phyloP scores from a whole-genome alignment of 2,113 vertebrate genomes.

The Urocolius indicus region DNA sequence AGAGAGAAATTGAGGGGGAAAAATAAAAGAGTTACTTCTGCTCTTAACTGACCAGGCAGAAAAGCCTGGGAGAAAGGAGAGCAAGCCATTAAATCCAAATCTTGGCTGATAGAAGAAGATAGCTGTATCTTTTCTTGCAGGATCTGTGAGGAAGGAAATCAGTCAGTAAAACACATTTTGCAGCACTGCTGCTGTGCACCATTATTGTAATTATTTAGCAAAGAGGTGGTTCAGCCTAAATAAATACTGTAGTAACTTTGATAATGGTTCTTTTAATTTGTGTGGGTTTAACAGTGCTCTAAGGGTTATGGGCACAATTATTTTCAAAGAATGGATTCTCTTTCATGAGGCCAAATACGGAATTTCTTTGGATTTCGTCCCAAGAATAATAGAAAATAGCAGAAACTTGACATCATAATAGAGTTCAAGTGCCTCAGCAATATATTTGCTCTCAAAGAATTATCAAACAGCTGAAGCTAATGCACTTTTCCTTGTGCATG shows the following conservation, averaged over 20 bases:
- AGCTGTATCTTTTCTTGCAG: neutral
- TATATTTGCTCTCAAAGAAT: conserved; percentile 52
- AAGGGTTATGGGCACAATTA: conserved; percentile 1
- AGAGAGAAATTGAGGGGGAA: neutral
- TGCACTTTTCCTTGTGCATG: conserved; percentile 17
- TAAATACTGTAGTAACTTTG: conserved; percentile 11
- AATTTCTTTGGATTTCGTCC: conserved; percentile 50
- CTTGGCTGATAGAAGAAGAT: conserved; percentile 31
- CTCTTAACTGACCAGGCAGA: conserved; percentile 26
- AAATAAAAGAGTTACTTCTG: neutral
- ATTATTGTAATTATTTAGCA: conserved; percentile 19
- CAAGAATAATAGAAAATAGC: conserved; percentile 60
- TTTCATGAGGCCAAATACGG: neutral
- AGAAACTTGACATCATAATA: conserved; percentile 63
- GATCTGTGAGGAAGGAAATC: conserved; percentile 11
- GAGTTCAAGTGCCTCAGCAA: conserved; percentile 62
- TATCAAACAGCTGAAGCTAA: conserved; percentile 43
- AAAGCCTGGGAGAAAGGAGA: neutral
- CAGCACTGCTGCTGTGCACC: neutral
- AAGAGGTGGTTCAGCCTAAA: conserved; percentile 13
- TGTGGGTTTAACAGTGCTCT: rapidly evolving
- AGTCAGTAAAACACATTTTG: conserved; percentile 31
- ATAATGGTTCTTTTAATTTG: conserved; percentile 47
- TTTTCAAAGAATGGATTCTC: neutral
- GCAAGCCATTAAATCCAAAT: conserved; percentile 58